These are phyloP conservation scores for Epizoanthus ramosus DNA, from an alignment of 92 coral and sea anemone species.

Conservation along the genomic window DNA sequence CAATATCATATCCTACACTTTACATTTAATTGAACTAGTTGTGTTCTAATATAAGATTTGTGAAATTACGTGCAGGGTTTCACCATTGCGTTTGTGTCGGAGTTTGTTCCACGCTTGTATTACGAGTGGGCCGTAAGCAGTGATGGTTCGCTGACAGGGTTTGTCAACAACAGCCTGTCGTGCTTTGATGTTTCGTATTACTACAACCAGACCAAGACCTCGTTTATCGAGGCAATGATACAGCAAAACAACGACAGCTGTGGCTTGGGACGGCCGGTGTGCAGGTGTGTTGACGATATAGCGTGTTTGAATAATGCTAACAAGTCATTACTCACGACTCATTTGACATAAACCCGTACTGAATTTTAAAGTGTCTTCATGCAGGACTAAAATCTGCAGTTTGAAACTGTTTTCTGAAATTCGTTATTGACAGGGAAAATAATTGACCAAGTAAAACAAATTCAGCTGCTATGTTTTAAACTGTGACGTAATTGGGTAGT, in stretches of 20 bases:
- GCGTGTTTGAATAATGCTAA: neutral
- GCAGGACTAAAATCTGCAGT: too few relatives aligned
- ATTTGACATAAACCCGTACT: neutral
- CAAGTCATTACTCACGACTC: neutral
- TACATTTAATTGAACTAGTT: neutral
- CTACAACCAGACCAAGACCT: conserved; percentile 50
- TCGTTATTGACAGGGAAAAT: too few relatives aligned
- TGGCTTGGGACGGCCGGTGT: conserved; percentile 74
- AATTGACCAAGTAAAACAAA: too few relatives aligned
- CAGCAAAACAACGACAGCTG: conserved; percentile 70
- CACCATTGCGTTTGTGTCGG: conserved; percentile 95
- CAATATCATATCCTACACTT: neutral
- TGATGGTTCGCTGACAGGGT: conserved; percentile 65
- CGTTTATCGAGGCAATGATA: conserved; percentile 7
- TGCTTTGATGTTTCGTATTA: conserved; percentile 74
- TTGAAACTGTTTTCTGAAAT: too few relatives aligned
- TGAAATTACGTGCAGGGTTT: conserved; percentile 66
- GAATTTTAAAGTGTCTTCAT: neutral
- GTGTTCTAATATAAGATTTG: neutral
- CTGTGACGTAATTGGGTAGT: too few relatives aligned
- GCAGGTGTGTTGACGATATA: conserved; percentile 66
- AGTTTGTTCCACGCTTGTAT: conserved; percentile 94
- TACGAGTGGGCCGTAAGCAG: conserved; percentile 66
- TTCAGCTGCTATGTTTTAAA: too few relatives aligned
- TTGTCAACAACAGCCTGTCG: conserved; percentile 82